phyloP scores from a whole-genome alignment of 2,888 invertebrate genomes.

The Cinara cedri region DNA sequence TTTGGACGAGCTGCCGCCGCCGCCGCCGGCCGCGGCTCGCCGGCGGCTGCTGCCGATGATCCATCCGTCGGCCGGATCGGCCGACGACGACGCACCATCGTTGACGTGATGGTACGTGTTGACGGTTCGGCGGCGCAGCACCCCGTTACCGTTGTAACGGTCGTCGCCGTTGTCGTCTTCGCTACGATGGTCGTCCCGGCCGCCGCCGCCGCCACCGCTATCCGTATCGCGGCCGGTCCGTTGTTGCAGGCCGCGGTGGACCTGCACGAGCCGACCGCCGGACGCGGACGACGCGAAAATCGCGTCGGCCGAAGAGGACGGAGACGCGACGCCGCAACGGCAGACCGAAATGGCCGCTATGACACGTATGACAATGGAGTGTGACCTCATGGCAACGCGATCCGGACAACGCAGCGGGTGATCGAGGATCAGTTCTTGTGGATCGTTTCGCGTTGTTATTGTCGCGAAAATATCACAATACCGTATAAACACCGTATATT shows the following conservation, averaged over 20 bases:
- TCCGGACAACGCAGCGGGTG: no score
- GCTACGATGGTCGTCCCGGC: not conserved
- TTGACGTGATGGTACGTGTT: slow-evolving; percentile 19
- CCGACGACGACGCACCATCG: slow-evolving; percentile 23
- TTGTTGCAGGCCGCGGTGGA: not conserved
- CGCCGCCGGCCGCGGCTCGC: not conserved
- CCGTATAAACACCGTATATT: no score
- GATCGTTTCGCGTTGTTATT: no score
- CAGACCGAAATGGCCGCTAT: not conserved
- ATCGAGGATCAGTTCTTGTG: no score
- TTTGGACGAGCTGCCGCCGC: not conserved
- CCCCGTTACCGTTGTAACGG: not conserved
- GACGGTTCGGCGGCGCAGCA: slow-evolving; percentile 1
- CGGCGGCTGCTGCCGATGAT: slow-evolving; percentile 35
- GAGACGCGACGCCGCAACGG: not conserved
- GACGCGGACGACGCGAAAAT: not conserved
- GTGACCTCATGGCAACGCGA: slow-evolving; percentile 46
- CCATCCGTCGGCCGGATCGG: slow-evolving; percentile 15
- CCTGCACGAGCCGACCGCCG: not conserved
- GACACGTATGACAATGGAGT: slow-evolving; percentile 14
- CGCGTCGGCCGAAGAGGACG: not conserved
- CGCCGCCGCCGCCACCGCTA: not conserved
- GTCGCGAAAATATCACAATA: no score
- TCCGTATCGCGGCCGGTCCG: not conserved
- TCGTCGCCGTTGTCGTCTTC: not conserved